Conservation (phyloP, 1,140 invertebrate genomes). For the Diorhabda elongata region DNA sequence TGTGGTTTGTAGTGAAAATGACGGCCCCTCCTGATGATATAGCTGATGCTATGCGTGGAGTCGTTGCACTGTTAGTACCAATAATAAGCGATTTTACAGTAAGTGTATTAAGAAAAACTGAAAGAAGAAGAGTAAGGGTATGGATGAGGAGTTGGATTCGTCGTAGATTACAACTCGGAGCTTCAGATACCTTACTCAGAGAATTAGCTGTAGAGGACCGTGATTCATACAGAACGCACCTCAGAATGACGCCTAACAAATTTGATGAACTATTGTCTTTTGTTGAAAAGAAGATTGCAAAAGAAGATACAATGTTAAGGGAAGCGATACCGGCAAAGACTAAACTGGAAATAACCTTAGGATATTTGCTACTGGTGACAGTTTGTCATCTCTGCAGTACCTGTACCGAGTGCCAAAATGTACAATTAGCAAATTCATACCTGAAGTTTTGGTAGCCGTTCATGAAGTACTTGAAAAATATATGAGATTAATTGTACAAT, state of each 20-base stretch:
- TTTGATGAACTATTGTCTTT: slow-evolving; percentile 5
- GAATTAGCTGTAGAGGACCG: slow-evolving; percentile 10
- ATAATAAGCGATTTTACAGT: too few species aligned
- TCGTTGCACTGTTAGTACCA: too few species aligned
- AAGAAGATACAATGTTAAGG: slow-evolving; percentile 6
- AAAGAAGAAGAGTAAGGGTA: too few species aligned
- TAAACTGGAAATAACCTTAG: too few species aligned
- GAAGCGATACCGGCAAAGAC: too few species aligned
- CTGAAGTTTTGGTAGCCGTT: slow-evolving; percentile 16
- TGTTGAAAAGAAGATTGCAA: slow-evolving; percentile 9
- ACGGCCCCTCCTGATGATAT: too few species aligned
- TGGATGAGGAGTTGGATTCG: too few species aligned
- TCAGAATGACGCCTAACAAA: neutral
- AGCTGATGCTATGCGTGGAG: too few species aligned
- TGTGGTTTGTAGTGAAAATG: too few species aligned
- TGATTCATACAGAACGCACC: slow-evolving; percentile 8
- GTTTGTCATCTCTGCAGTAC: neutral
- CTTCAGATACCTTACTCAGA: neutral
- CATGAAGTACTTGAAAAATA: neutral
- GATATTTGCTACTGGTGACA: slow-evolving; percentile 13
- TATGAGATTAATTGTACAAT: neutral
- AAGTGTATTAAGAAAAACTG: too few species aligned
- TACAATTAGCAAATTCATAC: slow-evolving; percentile 17
- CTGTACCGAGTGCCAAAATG: too few species aligned
- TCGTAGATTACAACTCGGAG: neutral